Base-by-base conservation (phyloP, 2,113 vertebrate species). In the Arizona elegans region DNA sequence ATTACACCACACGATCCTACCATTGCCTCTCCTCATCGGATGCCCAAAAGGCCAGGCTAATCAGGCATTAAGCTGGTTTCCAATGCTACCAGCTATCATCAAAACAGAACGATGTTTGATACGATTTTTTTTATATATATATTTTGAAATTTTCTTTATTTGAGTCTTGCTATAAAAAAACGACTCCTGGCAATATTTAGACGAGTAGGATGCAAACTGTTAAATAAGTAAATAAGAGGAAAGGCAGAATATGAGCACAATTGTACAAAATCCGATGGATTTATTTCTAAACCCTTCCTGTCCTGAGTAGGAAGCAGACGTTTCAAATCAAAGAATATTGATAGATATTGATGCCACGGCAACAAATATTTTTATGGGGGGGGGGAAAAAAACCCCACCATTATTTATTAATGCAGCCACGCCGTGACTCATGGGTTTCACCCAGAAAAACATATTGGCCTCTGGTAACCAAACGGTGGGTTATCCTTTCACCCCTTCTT, bases 271-370 rank as follows among this genome's bases (percentile, higher is more conserved):
- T 11, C 29, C 50, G 17, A 89, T 89, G 54, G 54, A 90, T 90
- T 52, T 56, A 50, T 59, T 86, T 86, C 56, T 58, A 89, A 87
- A 52, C 2, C 7, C 8, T 29, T 52, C 88, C 92, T 86, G 26
- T 13, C 50, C 29, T 1, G 70, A 92, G 12, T 13, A 13, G 88
- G 53, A 59, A 90, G 43, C 26, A 85, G n/a, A 70, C 43, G 54
- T 86, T 92, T 90, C 47, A 92, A 92, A 92, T 89, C 70, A 90
- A 92, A 92, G 75, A 92, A 90, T 92, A 92, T 92, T 58, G 88
- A 92, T 90, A 90, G 26, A 11, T 92, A 92, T 92, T 29, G 86
- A 92, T 89, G 75, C 26, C 47, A 47, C 29, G 8, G 87, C 91
- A 88, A 55, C 19, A 21, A 9, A 38, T 81, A 38, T 70, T 70